Percentiles rank a stretch among this genome's conserved stretches.
Conservation (phyloP, 2,888 invertebrate genomes). For the Diaphora mendica region DNA sequence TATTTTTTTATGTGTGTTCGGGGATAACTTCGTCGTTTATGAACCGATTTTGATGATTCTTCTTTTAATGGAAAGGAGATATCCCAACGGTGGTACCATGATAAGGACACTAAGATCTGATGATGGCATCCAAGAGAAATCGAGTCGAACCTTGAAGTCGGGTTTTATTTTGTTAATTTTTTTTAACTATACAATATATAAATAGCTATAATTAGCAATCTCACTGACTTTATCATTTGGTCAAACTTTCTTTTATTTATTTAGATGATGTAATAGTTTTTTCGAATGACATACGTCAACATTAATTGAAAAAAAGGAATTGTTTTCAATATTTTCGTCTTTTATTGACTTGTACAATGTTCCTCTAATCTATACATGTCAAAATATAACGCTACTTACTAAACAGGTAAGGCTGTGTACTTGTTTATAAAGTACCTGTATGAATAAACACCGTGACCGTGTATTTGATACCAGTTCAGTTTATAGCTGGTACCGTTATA, state of each 20-base stretch:
- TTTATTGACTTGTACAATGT: not conserved
- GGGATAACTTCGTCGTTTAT: too few species aligned
- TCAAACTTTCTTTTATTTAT: not conserved
- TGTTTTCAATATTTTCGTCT: not conserved
- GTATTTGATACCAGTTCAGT: slow-evolving; percentile 40
- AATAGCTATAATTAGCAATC: not conserved
- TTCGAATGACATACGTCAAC: not conserved
- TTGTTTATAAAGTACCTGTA: slow-evolving; percentile 31
- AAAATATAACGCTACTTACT: slow-evolving; percentile 6
- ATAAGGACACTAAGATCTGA: too few species aligned
- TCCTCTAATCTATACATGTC: not conserved
- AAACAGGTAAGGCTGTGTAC: slow-evolving; percentile 11
- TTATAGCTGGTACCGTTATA: slow-evolving; percentile 44
- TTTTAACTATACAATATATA: not conserved
- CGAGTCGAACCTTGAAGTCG: too few species aligned
- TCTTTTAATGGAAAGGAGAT: too few species aligned
- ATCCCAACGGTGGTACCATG: too few species aligned
- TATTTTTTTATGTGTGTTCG: too few species aligned
- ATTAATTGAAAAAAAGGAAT: not conserved
- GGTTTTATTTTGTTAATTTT: too few species aligned
- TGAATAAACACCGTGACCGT: slow-evolving; percentile 27
- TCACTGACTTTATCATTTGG: not conserved
- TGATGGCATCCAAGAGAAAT: too few species aligned
- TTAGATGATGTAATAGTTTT: not conserved
- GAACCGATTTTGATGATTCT: too few species aligned